Base-by-base conservation (phyloP, 2,888 invertebrate genomes). In the Pachycephus smyrnensis region DNA sequence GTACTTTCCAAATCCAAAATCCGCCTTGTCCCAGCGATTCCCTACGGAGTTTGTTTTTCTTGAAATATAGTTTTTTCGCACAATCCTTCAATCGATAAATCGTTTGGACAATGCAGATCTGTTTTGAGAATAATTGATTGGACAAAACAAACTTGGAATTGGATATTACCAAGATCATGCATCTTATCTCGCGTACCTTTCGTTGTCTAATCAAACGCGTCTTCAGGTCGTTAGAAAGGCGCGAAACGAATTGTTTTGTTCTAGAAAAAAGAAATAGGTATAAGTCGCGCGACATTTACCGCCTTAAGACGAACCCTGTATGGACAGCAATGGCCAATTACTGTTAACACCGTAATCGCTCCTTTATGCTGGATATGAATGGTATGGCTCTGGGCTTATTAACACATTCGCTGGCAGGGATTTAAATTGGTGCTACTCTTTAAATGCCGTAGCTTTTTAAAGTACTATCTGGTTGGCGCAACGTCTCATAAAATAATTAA, bases 341-440 rank as follows among this genome's bases (percentile, higher is more conserved):
- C 36, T 71, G 77, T 35, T 77, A 77, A 77, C 75, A 75, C 69
- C 69, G 74, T 79, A 79, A 81, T 81, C 79, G 78, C 76, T 75
- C 75, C 71, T 79, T 79, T 78, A 75, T 77, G 68, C 69, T 76
- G 69, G 69, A 78, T 76, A 78, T 81, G 80, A 81, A 83, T 80
- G 73, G 74, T 40, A 55, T 37, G 23, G 55, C 23, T 55, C 55
- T 23, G 23, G 9, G 55, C 55, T 55, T 23, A 23, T 55, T 55
- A 55, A 55, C 55, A 55, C 55, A 23, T 55, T 15, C 23, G 55
- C 23, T 55, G 23, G 15, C 6, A 23, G 9, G 55, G 55, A 55
- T 55, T 55, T 23, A 55, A 55, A 55, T 55, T 55, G 55, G 23
- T 55, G 55, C 55, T 23, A 23, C 15, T 23, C 55, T 55, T 55